These are phyloP conservation scores for Aphelenchoides besseyi DNA, from an alignment of 1,140 invertebrate genomes.

Conservation along the genomic window DNA sequence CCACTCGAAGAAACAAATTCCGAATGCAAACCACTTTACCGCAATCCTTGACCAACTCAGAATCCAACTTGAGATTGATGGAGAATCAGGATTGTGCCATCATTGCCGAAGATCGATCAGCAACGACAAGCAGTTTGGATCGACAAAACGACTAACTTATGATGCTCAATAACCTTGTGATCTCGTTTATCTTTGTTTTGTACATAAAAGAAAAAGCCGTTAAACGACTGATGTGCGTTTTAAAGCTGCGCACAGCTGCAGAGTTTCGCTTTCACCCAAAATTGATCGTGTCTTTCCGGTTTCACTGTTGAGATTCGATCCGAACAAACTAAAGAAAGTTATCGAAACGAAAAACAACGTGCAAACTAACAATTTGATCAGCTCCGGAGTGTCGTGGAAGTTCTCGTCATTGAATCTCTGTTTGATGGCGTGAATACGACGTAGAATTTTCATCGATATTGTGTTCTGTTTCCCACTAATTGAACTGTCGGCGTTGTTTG, in stretches of 20 bases:
- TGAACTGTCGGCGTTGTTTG: neutral
- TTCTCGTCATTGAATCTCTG: neutral
- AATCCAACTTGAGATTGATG: constrained; percentile 35
- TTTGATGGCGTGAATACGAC: neutral
- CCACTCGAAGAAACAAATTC: constrained; percentile 19
- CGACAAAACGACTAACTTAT: neutral
- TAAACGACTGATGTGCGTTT: neutral
- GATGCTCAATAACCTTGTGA: neutral
- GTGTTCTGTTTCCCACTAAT: neutral
- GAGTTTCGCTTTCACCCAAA: neutral
- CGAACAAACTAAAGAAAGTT: neutral
- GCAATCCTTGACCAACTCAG: constrained; percentile 35
- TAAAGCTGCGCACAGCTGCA: neutral
- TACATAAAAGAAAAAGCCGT: neutral
- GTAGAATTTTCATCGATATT: neutral
- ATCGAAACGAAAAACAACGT: neutral
- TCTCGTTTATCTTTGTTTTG: neutral
- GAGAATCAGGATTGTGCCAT: constrained; percentile 6
- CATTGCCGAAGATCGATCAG: neutral
- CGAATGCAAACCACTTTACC: constrained; percentile 35
- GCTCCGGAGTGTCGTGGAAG: neutral
- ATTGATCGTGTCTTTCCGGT: neutral
- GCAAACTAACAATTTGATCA: neutral
- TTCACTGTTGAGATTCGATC: neutral
- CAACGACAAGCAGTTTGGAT: neutral